phyloP scores from a whole-genome alignment of 2,113 vertebrate species.

The Hucho hucho region DNA sequence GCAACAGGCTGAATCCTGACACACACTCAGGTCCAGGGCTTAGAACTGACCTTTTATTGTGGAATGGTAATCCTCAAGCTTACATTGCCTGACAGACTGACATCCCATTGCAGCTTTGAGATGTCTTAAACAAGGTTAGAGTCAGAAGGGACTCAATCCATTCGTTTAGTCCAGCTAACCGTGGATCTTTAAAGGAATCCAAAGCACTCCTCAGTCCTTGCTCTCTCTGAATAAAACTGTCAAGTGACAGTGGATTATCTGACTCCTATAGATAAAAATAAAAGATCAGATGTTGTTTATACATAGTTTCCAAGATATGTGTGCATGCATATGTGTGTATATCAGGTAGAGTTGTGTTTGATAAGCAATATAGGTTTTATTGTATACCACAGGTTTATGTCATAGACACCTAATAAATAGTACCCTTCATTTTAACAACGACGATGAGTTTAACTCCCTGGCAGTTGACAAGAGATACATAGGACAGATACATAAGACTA shows the following conservation, averaged over 20 bases:
- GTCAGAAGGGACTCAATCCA: not conserved
- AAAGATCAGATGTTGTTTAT: not conserved
- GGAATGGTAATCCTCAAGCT: conserved; percentile 13
- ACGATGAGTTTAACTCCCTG: not conserved
- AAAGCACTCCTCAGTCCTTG: not conserved
- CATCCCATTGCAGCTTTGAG: not conserved
- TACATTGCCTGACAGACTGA: conserved; percentile 13
- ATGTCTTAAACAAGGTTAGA: not conserved
- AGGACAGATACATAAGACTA: not conserved
- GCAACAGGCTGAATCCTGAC: conserved; percentile 10
- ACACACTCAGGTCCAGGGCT: conserved; percentile 22
- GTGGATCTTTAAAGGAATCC: not conserved
- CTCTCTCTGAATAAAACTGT: not conserved
- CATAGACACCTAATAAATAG: not conserved
- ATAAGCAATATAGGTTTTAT: not conserved
- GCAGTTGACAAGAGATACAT: not conserved
- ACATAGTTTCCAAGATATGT: not conserved
- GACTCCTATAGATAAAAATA: not conserved
- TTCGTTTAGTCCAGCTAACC: not conserved
- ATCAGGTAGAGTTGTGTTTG: too few relatives aligned
- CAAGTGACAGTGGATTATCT: not conserved
- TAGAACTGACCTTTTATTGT: conserved; percentile 19
- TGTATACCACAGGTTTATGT: not conserved
- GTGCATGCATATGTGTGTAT: not conserved
- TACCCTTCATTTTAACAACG: not conserved